phyloP scores from a whole-genome alignment of 2,113 vertebrate genomes.

The Percina caprodes region DNA sequence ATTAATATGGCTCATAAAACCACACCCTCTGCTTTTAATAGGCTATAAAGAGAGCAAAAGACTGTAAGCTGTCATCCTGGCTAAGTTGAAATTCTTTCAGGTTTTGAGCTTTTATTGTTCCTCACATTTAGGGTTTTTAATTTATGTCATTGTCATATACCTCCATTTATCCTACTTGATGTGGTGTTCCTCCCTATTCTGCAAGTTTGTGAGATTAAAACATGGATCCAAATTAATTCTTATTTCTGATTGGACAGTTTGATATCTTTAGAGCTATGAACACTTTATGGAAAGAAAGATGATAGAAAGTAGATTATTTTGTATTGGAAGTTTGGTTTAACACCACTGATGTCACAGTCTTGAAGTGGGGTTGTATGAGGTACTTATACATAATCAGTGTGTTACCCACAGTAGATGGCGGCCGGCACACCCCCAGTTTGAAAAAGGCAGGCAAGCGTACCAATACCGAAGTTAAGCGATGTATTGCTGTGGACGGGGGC shows the following conservation, averaged over 20 bases:
- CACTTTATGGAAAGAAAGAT: neutral
- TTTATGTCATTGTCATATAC: neutral
- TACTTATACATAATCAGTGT: too few species aligned
- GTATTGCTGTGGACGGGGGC: too few species aligned
- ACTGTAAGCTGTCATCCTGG: neutral
- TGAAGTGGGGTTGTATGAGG: too few species aligned
- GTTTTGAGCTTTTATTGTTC: neutral
- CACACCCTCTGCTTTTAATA: conserved; percentile 20
- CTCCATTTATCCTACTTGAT: neutral
- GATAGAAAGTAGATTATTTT: neutral
- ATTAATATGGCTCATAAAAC: conserved; percentile 51
- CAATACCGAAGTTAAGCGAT: too few species aligned
- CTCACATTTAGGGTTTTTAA: neutral
- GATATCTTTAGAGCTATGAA: neutral
- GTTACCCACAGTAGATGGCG: too few species aligned
- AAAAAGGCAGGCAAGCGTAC: too few species aligned
- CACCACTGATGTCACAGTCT: neutral
- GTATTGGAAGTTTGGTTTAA: neutral
- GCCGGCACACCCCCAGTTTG: too few species aligned
- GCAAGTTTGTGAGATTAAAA: neutral
- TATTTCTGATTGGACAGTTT: neutral
- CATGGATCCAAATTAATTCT: neutral
- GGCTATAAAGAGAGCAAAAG: conserved; percentile 34
- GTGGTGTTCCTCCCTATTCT: neutral
- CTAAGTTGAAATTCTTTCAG: neutral